These are phyloP conservation scores for Blastobasis lacticolella DNA, from an alignment of 2,888 invertebrate genomes.

Conservation along the genomic window DNA sequence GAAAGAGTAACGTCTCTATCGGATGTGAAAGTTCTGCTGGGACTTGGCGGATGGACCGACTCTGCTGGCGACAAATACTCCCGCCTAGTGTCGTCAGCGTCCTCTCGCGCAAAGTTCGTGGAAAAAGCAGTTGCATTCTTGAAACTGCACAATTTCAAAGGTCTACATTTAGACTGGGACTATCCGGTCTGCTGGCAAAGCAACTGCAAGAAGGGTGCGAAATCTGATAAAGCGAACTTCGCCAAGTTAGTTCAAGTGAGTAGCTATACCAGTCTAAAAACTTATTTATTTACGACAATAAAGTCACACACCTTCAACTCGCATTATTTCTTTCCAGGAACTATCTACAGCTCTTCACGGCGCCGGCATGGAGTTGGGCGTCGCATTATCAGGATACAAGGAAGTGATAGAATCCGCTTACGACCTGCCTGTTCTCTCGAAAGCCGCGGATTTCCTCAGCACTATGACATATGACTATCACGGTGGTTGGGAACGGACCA, in stretches of 20 bases:
- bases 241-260: conserved; percentile 82
- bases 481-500: conserved; percentile 88
- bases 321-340: conserved; percentile 58
- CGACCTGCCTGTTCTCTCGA: conserved; percentile 81
- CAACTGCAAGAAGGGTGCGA: conserved; percentile 87
- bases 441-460: conserved; percentile 84
- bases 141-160: conserved; percentile 84
- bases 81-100: conserved; percentile 79
- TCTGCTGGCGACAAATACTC: conserved; percentile 92
- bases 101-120: conserved; percentile 80
- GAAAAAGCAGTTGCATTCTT: conserved; percentile 81
- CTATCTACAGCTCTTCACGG: conserved; percentile 77
- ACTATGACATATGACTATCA: conserved; percentile 93
- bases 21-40: conserved; percentile 80
- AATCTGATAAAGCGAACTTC: conserved; percentile 84
- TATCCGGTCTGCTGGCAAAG: conserved; percentile 96
- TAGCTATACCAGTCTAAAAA: too few species aligned
- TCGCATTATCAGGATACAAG: conserved; percentile 91
- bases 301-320: too few species aligned
- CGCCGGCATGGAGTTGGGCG: conserved; percentile 83
- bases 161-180: conserved; percentile 95
- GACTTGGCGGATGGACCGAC: conserved; percentile 97
- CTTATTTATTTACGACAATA: background rate
- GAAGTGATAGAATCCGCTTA: conserved; percentile 92
- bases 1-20: conserved; percentile 81